These are phyloP conservation scores for Otus sunia DNA, from an alignment of 2,113 vertebrate genomes.

Conservation along the genomic window DNA sequence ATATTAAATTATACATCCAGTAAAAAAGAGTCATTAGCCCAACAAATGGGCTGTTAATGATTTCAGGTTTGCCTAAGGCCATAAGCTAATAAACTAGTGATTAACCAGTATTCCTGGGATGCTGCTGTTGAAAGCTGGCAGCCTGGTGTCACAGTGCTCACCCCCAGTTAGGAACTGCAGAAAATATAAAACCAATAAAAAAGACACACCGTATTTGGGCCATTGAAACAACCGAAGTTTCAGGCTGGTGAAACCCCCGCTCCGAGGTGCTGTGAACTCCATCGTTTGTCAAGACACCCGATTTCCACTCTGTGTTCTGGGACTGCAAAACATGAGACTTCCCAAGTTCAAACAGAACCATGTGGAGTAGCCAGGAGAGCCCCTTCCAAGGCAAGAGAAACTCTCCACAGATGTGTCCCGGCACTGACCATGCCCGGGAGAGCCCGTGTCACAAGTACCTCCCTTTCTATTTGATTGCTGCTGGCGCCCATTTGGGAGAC, in stretches of 20 bases:
- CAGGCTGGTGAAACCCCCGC: neutral
- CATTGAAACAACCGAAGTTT: rapidly evolving
- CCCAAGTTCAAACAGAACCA: rapidly evolving
- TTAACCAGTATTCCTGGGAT: slow-evolving; percentile 39
- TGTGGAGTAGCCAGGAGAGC: rapidly evolving
- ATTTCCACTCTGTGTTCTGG: neutral
- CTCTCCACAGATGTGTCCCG: rapidly evolving
- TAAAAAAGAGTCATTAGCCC: slow-evolving; percentile 60
- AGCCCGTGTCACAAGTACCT: neutral
- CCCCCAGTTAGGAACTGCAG: neutral
- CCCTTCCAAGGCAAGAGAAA: neutral
- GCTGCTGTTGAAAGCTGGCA: neutral
- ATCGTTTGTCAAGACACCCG: no score
- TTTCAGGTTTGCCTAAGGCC: slow-evolving; percentile 52
- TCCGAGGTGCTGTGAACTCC: neutral
- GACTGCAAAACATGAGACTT: neutral
- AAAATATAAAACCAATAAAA: neutral
- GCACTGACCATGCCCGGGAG: neutral
- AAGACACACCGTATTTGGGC: rapidly evolving
- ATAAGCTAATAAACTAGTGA: slow-evolving; percentile 21
- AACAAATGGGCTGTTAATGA: slow-evolving; percentile 56
- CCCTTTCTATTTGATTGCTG: neutral
- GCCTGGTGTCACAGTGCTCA: neutral
- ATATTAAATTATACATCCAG: slow-evolving; percentile 60
- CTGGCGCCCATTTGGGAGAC: neutral